A percentile compares a stretch with the other conserved stretches of the same genome.
Evolutionary conservation across 92 coral and sea anemone genomes (phyloP).

Genomic region (Palythoa grandiflora): DNA sequence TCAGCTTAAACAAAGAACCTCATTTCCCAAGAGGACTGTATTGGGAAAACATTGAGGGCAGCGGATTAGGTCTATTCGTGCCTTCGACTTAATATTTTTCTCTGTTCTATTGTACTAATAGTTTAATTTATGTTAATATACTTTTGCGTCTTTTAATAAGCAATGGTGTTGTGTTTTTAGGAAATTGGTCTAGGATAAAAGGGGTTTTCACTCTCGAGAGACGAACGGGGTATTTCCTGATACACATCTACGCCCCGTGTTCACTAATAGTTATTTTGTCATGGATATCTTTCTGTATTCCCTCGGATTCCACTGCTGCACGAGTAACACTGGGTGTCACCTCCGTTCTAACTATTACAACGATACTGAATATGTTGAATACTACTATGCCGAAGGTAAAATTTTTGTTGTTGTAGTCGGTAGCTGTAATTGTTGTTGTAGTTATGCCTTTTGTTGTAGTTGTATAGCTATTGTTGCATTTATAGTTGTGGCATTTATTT

Average conservation of each 20-base stretch:
- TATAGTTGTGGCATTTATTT: too few species aligned
- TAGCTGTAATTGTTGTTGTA: background rate
- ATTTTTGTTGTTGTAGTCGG: background rate
- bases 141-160: too few species aligned
- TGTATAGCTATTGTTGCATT: too few species aligned
- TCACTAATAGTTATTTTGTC: conserved; percentile 93
- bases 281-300: conserved; percentile 99
- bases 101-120: too few species aligned
- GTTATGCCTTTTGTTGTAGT: background rate
- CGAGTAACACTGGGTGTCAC: conserved; percentile 96
- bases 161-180: conserved; percentile 44
- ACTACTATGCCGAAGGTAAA: conserved; percentile 99
- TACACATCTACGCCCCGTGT: conserved; percentile 97
- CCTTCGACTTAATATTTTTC: too few species aligned
- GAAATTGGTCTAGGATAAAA: conserved; percentile 93
- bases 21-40: too few species aligned
- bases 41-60: too few species aligned
- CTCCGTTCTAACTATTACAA: conserved; percentile 91
- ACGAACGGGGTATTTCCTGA: conserved; percentile 87
- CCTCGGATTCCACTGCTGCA: conserved; percentile 96
- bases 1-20: too few species aligned
- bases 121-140: background rate
- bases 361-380: conserved; percentile 90
- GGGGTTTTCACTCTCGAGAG: conserved; percentile 79
- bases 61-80: too few species aligned